Evolutionary conservation across 2,113 vertebrate species (phyloP), one percentile per base, ranked within the genome.

Genomic region (Corythoichthys intestinalis): DNA sequence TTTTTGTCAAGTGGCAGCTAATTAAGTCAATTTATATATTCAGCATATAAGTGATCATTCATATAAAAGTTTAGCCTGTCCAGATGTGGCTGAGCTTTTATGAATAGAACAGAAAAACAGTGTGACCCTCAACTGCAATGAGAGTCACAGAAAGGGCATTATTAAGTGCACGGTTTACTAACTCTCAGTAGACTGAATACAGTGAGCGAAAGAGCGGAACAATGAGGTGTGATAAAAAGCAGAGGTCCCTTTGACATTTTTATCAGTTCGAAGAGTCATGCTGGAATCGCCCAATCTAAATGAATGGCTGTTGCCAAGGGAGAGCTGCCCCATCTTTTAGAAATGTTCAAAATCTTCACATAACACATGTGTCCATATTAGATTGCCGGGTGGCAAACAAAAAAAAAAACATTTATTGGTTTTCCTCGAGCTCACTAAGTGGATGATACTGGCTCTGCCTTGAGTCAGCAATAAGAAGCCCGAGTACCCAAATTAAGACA

Each of bases 191-290:
- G 80, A 50, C 54, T 63, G 70, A 65, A 66, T 60, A 64, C 74
- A 34, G 65, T 67, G 74, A 81, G 77, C 60, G 49, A 78, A 67
- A 70, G 72, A 67, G 66, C 37, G 8, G 65, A 76, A 86, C 76
- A 87, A 77, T 67, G 67, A 86, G 71, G 69, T 49, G 70, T 71
- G 82, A 85, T 82, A 86, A 85, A 84, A 74, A 81, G 85, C 69
- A 62, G 62, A 56, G 76, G 76, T 59, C 83, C 68, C 72, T 85
- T 74, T 84, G 83, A 88, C 83, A 83, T 89, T 77, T 89, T 83
- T 84, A 86, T 88, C 85, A 77, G 78, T 84, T 82, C 82, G 80
- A 76, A 83, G 80, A 82, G 73, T 76, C 77, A 53, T 60, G 17
- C 65, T 70, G 66, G 67, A 5, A 38, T 73, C 73, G 76, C 63